Evolutionary conservation across 2,888 invertebrate genomes (phyloP).

Genomic region (Mesodorylaimus sp.): DNA sequence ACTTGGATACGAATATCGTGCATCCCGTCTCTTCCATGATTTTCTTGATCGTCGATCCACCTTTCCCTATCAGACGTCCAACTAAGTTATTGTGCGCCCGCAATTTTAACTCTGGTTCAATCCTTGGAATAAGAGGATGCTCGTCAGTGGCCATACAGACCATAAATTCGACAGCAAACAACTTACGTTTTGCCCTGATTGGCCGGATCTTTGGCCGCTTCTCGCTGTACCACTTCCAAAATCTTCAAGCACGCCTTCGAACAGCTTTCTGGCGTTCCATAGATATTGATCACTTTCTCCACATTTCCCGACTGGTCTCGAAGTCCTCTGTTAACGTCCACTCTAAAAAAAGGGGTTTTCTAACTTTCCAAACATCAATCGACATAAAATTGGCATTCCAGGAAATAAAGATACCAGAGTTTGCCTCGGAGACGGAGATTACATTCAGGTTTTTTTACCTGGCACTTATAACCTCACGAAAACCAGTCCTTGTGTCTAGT

Average conservation of each 20-base stretch:
- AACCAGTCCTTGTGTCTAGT: no score
- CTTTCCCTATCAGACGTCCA: slow-evolving; percentile 90
- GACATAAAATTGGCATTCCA: not conserved
- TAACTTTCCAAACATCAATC: not conserved
- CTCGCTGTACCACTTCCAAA: slow-evolving; percentile 88
- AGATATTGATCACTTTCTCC: slow-evolving; percentile 70
- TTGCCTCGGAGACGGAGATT: no score
- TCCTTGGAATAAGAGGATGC: not conserved
- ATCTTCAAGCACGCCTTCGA: slow-evolving; percentile 94
- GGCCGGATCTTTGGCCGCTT: slow-evolving; percentile 41
- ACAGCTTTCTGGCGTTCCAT: slow-evolving; percentile 90
- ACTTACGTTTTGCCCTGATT: not conserved
- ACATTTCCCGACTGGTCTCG: slow-evolving; percentile 14
- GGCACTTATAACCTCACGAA: no score
- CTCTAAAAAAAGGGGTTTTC: slow-evolving; percentile 29
- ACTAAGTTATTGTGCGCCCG: slow-evolving; percentile 60
- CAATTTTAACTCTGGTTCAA: not conserved
- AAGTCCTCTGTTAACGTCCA: slow-evolving; percentile 14
- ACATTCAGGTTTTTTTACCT: no score
- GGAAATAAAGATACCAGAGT: not conserved
- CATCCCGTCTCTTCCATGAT: slow-evolving; percentile 96
- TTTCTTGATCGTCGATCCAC: slow-evolving; percentile 86
- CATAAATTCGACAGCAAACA: not conserved
- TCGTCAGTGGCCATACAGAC: not conserved
- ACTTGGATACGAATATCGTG: slow-evolving; percentile 77